phyloP scores from a whole-genome alignment of 1,140 invertebrate species.

The Chironomus tepperi region DNA sequence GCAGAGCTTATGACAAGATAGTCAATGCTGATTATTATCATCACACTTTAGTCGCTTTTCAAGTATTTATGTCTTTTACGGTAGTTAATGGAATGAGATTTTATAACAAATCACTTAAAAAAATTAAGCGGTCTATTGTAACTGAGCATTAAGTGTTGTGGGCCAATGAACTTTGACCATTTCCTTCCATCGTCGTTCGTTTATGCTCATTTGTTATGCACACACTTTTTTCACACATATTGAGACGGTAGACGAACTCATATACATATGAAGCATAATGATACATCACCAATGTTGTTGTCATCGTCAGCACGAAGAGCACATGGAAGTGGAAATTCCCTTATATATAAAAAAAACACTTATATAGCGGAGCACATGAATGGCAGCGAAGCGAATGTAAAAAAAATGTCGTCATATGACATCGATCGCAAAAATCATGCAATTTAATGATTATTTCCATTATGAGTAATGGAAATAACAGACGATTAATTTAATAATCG shows the following conservation, averaged over 20 bases:
- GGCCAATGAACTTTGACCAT: conserved; percentile 19
- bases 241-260: not conserved
- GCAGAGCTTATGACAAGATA: not conserved
- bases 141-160: not conserved
- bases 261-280: not conserved
- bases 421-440: not conserved
- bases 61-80: not conserved
- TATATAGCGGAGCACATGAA: not conserved
- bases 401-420: not conserved
- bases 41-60: not conserved
- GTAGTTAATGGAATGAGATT: too few species aligned
- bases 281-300: not conserved
- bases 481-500: too few species aligned
- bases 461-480: not conserved
- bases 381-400: not conserved
- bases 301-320: not conserved
- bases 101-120: not conserved
- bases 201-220: not conserved
- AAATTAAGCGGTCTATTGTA: not conserved
- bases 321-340: conserved; percentile 6
- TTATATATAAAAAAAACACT: not conserved
- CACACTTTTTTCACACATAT: not conserved
- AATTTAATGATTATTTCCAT: not conserved
- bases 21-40: not conserved
- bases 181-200: not conserved